phyloP scores from a whole-genome alignment of 2,888 invertebrate genomes.

The Minunthozetes semirufus region DNA sequence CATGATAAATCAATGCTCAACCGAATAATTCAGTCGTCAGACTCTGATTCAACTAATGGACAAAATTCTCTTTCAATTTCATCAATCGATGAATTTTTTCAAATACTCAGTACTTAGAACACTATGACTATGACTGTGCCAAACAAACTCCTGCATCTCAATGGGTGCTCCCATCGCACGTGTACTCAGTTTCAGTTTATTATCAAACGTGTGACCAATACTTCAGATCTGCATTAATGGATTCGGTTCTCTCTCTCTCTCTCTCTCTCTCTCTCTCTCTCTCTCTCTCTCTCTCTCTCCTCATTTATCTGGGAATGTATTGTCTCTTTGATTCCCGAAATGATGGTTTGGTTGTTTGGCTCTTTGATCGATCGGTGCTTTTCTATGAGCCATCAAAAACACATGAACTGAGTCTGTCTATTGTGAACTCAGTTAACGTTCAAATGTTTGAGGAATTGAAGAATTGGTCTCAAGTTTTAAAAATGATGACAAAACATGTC shows the following conservation, averaged over 20 bases:
- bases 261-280: constrained; percentile 21
- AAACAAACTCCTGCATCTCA: constrained; percentile 1
- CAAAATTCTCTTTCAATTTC: too few species aligned
- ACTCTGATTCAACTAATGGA: too few species aligned
- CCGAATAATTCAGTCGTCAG: too few species aligned
- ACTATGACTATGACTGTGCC: too few species aligned
- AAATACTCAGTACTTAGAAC: not conserved
- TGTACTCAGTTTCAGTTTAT: constrained; percentile 23
- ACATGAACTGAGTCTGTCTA: constrained; percentile 29
- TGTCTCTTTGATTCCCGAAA: constrained; percentile 24
- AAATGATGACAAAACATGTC: constrained; percentile 26
- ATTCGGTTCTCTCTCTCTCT: constrained; percentile 15
- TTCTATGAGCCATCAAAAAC: constrained; percentile 24
- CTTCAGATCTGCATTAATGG: constrained; percentile 26
- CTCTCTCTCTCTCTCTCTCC: not conserved
- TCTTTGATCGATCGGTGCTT: constrained; percentile 28
- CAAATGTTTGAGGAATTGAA: constrained; percentile 9
- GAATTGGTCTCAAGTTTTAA: constrained; percentile 20
- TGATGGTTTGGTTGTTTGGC: constrained; percentile 19
- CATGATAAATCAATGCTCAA: too few species aligned
- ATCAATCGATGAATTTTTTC: too few species aligned
- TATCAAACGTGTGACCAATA: constrained; percentile 30
- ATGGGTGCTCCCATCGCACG: constrained; percentile 27
- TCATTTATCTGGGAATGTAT: constrained; percentile 3
- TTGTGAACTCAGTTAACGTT: constrained; percentile 1